A percentile compares a stretch with the other conserved stretches of the same genome.
These are phyloP conservation scores for Temnothorax longispinosus DNA, from an alignment of 1,140 invertebrate species.

Conservation along the genomic window DNA sequence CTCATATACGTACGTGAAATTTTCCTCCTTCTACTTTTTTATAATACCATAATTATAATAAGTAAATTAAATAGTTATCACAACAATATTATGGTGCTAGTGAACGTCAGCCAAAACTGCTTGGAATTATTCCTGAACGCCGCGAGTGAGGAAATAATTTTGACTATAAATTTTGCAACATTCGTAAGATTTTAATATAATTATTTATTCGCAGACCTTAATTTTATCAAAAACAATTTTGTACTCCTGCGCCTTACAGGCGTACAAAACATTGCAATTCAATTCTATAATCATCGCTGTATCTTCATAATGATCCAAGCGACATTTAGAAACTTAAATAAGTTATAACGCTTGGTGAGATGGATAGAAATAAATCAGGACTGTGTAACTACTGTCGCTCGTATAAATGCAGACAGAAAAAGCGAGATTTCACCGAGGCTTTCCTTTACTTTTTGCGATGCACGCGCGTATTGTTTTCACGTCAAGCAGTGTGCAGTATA, in stretches of 20 bases:
- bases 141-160: no score
- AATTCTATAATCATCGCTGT: neutral
- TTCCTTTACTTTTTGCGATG: constrained; percentile 34
- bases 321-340: constrained; percentile 41
- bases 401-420: constrained; percentile 25
- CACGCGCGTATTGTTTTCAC: constrained; percentile 10
- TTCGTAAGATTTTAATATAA: no score
- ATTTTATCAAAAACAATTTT: no score
- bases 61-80: constrained; percentile 7
- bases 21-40: constrained; percentile 6
- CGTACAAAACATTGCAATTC: no score
- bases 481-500: neutral
- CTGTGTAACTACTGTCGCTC: constrained; percentile 20
- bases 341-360: neutral
- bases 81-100: no score
- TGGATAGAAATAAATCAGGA: constrained; percentile 26
- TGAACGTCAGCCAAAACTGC: no score
- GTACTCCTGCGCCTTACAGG: no score
- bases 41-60: constrained; percentile 17
- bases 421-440: constrained; percentile 60
- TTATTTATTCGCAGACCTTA: no score
- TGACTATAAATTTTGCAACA: no score
- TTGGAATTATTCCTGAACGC: no score
- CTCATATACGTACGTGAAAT: neutral
- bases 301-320: neutral